A percentile compares a stretch with the other conserved stretches of the same genome.
Conservation (phyloP, 2,113 vertebrate species). For the Chloebia gouldiae region DNA sequence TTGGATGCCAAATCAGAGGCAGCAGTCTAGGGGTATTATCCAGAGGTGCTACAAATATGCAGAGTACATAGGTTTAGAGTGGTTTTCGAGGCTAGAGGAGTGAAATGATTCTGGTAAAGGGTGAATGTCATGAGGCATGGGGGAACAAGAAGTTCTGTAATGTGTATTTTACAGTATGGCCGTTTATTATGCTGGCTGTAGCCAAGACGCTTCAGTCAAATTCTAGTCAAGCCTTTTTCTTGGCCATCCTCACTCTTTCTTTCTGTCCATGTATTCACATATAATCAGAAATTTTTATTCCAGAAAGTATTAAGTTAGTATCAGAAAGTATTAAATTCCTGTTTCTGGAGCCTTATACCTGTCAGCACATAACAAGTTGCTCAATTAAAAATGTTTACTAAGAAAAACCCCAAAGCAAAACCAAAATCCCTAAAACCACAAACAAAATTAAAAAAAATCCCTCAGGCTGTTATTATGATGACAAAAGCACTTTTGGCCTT, state of each 20-base stretch:
- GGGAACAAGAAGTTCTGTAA: slow-evolving; percentile 4
- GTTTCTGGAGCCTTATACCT: background rate
- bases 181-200: background rate
- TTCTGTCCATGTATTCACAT: background rate
- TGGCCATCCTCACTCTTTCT: background rate
- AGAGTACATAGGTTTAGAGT: slow-evolving; percentile 12
- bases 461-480: background rate
- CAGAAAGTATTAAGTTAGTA: background rate
- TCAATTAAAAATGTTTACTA: background rate
- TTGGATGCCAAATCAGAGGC: slow-evolving; percentile 54
- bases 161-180: background rate
- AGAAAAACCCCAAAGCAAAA: background rate
- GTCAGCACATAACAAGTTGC: background rate
- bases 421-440: background rate
- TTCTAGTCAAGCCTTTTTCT: slow-evolving; percentile 19
- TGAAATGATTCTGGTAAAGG: slow-evolving; percentile 41
- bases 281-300: background rate
- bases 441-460: background rate
- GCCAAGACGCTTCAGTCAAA: background rate
- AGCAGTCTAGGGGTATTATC: slow-evolving; percentile 37
- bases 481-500: fast-evolving
- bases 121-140: background rate
- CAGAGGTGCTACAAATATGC: slow-evolving; percentile 16
- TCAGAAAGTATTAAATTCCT: background rate
- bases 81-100: slow-evolving; percentile 29